These are phyloP conservation scores for Caligus rogercresseyi DNA, from an alignment of 1,140 invertebrate species.

Conservation along the genomic window DNA sequence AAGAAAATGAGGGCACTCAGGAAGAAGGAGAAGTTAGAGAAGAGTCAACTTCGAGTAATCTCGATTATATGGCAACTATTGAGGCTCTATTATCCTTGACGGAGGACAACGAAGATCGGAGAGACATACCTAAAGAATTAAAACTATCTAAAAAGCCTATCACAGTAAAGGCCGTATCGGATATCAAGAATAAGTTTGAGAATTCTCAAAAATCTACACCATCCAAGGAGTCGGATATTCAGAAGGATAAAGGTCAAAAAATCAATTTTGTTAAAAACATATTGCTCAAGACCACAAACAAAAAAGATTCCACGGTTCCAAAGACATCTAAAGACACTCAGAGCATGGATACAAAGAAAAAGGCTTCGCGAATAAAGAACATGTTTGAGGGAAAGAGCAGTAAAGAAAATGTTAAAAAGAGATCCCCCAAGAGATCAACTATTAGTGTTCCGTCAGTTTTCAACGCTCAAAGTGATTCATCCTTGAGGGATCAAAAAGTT, in stretches of 20 bases:
- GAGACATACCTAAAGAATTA: too few species aligned
- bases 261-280: neutral
- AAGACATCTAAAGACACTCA: neutral
- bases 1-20: neutral
- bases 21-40: slow-evolving; percentile 1
- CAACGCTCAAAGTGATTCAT: too few species aligned
- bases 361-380: neutral
- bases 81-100: neutral
- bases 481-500: too few species aligned
- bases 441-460: too few species aligned
- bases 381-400: neutral
- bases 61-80: neutral
- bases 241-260: neutral
- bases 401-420: neutral
- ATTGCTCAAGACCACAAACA: neutral
- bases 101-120: neutral
- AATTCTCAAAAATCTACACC: neutral
- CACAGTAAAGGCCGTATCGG: neutral
- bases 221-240: neutral
- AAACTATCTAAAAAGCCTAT: too few species aligned
- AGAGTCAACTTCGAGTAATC: neutral
- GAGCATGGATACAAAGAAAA: neutral
- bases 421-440: neutral
- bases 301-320: neutral
- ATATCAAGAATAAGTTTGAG: neutral